Base-by-base conservation (phyloP, 2,113 vertebrate genomes). In the Ochotona princeps region DNA sequence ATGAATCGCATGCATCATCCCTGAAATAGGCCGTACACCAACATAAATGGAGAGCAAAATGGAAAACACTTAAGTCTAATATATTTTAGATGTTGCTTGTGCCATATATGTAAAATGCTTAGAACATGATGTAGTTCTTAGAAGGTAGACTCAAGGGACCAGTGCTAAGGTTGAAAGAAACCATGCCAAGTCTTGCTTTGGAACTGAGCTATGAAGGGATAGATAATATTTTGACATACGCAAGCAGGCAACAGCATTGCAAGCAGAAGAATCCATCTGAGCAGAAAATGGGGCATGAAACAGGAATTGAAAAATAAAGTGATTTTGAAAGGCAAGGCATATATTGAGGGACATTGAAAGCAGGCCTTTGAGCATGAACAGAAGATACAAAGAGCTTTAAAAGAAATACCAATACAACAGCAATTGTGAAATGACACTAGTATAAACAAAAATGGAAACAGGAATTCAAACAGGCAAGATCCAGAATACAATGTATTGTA, bases 401-500 rank as follows among this genome's bases (percentile, higher is more conserved):
- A 63, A 63, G 25, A 70, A 87, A 75, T 10, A 44, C 11, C 30
- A 75, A 76, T 10, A 69, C 20, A 23, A 17, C 0, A 67, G 28
- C 47, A 82, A 82, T 35, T 69, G 51, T 92, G 44, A 78, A 78
- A 87, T 54, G 30, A 73, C 65, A 69, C 75, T 87, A 57, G 26
- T 67, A 2, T 13, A 76, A 85, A 92, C 26, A 83, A 44, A 94
- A 70, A 81, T 18, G 4, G 18, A 74, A 83, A 60, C 32, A 57
- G 35, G 32, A 81, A 78, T 92, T 63, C 90, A 88, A 57, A 83
- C 0, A 74, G 70, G 25, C 8, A 94, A 87, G 47, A 80, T n/a
- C 14, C 28, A 72, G 44, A 94, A 93, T 10, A 93, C 2, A 89
- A 63, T 83, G 17, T 12, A 72, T 84, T 23, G 32, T 84, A 93